Base-by-base conservation (phyloP, 2,113 vertebrate genomes). In the Tympanuchus pallidicinctus region DNA sequence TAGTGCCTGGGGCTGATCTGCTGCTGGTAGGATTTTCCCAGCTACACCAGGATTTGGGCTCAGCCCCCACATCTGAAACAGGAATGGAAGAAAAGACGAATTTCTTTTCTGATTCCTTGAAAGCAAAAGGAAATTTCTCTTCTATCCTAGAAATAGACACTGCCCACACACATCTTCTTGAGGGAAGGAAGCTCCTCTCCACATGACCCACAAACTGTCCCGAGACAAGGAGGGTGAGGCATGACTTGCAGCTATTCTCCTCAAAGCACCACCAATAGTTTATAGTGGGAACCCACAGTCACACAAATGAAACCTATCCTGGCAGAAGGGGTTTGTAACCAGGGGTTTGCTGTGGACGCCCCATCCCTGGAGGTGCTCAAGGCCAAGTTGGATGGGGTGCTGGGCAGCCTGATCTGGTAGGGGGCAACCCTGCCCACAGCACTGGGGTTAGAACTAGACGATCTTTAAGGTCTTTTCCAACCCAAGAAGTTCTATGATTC, bases 111-210 rank as follows among this genome's bases (percentile, higher is more conserved):
- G 16, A 59, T 63, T 64, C 56, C 61, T 70, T 67, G 56, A 34
- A 64, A 70, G 32, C 1, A 1, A 24, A 52, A 43, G 34, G 32
- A 47, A 71, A 65, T 74, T 64, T 32, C 8, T 64, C 27, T 40
- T 59, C 47, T 59, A 86, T 74, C 43, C 56, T 20, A 32, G 28
- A 50, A 7, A 70, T 9, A 56, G 22, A 30, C 2, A 4, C 13
- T 36, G 36, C 28, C 34, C 2, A 6, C 4, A 4, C 14, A 34
- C 0, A 1, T 38, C 40, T 34, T 57, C 28, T 21, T 67, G 47
- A 73, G 36, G 72, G 56, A n/a, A 59, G 17, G 54, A 64, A 50
- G 32, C 19, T 83, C 36, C 32, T 54, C 43, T 69, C 59, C 25
- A 12, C 18, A 13, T 5, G 12, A 14, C 20, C 32, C 54, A 27